Conservation (phyloP, 2,113 vertebrate genomes). For the Dinomys branickii region DNA sequence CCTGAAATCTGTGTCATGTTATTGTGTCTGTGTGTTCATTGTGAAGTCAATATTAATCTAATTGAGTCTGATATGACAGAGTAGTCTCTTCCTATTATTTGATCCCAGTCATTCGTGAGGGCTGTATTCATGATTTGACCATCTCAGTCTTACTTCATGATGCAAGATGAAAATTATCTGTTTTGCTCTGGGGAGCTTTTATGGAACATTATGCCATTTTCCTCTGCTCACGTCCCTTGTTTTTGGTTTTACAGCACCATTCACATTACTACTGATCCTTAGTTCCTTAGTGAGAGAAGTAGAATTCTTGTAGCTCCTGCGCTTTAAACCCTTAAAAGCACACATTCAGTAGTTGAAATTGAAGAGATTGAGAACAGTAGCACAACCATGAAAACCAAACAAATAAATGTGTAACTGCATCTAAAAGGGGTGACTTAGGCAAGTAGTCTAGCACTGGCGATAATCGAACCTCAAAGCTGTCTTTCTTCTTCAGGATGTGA, state of each 20-base stretch:
- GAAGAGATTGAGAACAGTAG: conserved; percentile 48
- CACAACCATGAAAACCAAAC: conserved; percentile 33
- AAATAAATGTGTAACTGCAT: neutral
- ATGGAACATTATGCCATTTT: neutral
- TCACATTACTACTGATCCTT: conserved; percentile 31
- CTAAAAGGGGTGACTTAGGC: conserved; percentile 17
- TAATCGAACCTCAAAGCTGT: neutral
- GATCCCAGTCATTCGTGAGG: neutral
- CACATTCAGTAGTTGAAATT: conserved; percentile 37
- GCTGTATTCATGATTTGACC: neutral
- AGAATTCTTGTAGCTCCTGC: neutral
- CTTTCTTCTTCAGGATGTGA: neutral
- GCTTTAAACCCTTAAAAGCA: neutral
- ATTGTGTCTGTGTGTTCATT: conserved; percentile 21
- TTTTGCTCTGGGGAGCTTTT: neutral
- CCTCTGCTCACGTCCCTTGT: neutral
- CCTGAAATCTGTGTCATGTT: neutral
- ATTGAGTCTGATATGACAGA: conserved; percentile 34
- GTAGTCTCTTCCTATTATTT: conserved; percentile 24
- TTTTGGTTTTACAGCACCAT: conserved; percentile 35
- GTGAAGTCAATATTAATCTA: neutral
- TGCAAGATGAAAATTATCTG: conserved; percentile 22
- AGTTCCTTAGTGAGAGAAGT: neutral
- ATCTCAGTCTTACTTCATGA: conserved; percentile 6
- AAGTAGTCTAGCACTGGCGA: neutral